Conservation (phyloP, 2,113 vertebrate genomes). For the Megalops atlanticus region DNA sequence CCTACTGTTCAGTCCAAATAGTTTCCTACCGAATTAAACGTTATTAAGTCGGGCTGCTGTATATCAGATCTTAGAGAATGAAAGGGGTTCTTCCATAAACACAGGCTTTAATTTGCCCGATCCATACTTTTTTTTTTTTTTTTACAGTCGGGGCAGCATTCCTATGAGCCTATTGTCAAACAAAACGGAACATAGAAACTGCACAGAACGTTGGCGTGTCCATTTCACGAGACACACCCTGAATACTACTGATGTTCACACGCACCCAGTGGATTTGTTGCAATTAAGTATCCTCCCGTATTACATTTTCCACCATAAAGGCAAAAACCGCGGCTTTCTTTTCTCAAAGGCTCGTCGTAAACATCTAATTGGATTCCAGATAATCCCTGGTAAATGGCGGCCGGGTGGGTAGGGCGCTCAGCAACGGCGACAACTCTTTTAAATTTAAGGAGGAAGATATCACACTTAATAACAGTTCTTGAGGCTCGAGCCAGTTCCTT, state of each 20-base stretch:
- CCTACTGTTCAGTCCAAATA: neutral
- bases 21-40: neutral
- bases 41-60: neutral
- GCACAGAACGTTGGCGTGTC: neutral
- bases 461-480: neutral
- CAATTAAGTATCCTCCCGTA: neutral
- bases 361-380: slow-evolving; percentile 6
- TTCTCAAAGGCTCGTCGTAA: neutral
- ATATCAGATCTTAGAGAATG: neutral
- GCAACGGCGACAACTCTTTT: slow-evolving; percentile 4
- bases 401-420: neutral
- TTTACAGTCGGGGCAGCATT: too few relatives aligned
- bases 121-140: neutral
- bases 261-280: neutral
- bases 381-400: neutral
- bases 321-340: neutral
- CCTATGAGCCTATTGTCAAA: neutral
- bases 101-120: neutral
- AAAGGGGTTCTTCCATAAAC: neutral
- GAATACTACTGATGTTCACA: neutral
- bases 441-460: neutral
- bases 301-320: slow-evolving; percentile 10
- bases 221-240: neutral
- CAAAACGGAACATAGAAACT: neutral
- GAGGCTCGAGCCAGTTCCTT: slow-evolving; percentile 30